Evolutionary conservation across 1,140 invertebrate species (phyloP), one percentile per base, ranked within the genome.

Genomic region (Xylocopa sonorina): DNA sequence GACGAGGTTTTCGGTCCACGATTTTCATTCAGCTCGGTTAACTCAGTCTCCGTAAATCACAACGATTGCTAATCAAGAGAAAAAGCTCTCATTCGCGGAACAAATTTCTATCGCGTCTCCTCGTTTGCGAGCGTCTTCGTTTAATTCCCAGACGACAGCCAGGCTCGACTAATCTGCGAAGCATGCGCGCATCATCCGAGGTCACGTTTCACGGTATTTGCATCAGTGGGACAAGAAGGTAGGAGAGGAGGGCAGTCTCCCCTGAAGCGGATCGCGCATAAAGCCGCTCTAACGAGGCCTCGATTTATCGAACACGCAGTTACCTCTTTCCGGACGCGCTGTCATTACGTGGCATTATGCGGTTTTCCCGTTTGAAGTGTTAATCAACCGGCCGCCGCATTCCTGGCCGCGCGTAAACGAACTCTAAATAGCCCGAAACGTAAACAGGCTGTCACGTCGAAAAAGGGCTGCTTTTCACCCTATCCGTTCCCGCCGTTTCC

Each of bases 261-360:
- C 69, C 46, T n/a, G n/a, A n/a, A 60, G 60, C 46, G 38, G 21
- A 24, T 62, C 38, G 62, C 62, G 58, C 66, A 74, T 83, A 80
- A 84, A 82, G 53, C 71, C 74, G 53, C 50, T 63, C 74, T 82
- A 87, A 87, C 78, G 73, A 85, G 64, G 71, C 46, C 73, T 80
- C 83, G 82, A 85, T 87, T 80, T 85, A 80, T 87, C 86, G 83
- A 80, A 85, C 78, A 78, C 69, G 73, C 73, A 41, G 69, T 81
- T 81, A 67, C 67, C 80, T 78, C 72, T 29, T 84, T 68, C 63
- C 74, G 53, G 55, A 43, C 38, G 57, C 76, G 74, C 73, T 81
- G 87, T 80, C 87, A 82, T 88, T 88, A 85, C 71, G 81, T 50
- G 68, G 79, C 63, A 88, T 88, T 88, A 88, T 86, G 87, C 66